Evolutionary conservation across 2,888 invertebrate species (phyloP), one percentile per base, ranked within the genome.

Genomic region (Cantharis nigra): DNA sequence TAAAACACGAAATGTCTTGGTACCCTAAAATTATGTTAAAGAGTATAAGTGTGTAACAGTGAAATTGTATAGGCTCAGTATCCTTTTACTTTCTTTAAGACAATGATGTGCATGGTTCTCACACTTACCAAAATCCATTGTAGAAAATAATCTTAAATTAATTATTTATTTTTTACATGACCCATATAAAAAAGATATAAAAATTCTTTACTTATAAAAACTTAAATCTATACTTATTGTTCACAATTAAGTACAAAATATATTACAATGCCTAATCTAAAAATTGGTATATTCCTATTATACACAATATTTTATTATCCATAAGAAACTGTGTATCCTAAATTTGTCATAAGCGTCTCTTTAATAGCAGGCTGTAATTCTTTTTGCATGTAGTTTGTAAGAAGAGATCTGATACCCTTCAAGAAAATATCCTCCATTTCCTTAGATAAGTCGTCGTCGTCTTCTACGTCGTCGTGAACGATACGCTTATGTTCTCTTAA

Each of bases 401-500:
- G 87, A 69, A 96, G 90, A 14, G 95, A 94, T 81, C 95, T 91
- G 67, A 96, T 94, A n/a, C 96, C 95, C 87, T 94, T 93, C 0
- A 96, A 91, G 83, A 96, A 96, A 67, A 96, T 93, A 82, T 95
- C 95, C 85, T 96, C 96, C 93, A 96, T 94, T 89, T 96, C 96
- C 70, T 92, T 91, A 0, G 94, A 93, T 80, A 95, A 91, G 81
- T 93, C 93, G 81, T 93, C 93, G 3, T 90, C 90, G 72, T 92
- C 92, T 75, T 92, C 91, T 77, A 16, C 16, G 16, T 87, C 16
- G 16, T 87, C 86, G 3, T 81, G 81, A n/a, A 85, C 84, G 49
- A 84, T 83, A 14, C 87, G 81, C 62, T 86, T 80, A 77, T 87
- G 86, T 76, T 87, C 83, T 63, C 86, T 84, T 10, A 87, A 81